These are phyloP conservation scores for Gonioctena quinquepunctata DNA, from an alignment of 1,140 invertebrate genomes.

Conservation along the genomic window DNA sequence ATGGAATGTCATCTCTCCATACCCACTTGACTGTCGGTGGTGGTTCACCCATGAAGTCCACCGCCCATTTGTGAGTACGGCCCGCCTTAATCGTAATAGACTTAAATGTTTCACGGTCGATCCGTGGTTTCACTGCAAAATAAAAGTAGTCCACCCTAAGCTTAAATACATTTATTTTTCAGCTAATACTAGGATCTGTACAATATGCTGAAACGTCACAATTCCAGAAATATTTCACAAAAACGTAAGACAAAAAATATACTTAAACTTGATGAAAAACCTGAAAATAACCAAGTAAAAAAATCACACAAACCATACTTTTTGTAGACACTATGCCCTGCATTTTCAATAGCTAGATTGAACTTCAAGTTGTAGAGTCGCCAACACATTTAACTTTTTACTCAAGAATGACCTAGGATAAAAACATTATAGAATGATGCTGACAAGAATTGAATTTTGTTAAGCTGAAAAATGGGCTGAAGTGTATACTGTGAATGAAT, in stretches of 20 bases:
- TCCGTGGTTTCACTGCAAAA: constrained; percentile 75
- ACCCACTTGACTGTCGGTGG: constrained; percentile 84
- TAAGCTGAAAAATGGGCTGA: neutral
- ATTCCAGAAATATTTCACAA: constrained; percentile 34
- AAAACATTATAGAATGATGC: neutral
- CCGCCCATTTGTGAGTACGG: constrained; percentile 89
- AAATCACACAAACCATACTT: constrained; percentile 11
- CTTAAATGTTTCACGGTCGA: constrained; percentile 88
- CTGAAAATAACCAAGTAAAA: constrained; percentile 26
- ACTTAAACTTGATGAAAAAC: constrained; percentile 15
- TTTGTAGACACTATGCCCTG: constrained; percentile 4
- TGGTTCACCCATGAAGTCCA: constrained; percentile 89
- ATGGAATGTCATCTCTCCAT: constrained; percentile 80
- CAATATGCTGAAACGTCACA: constrained; percentile 39
- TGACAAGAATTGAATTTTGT: neutral
- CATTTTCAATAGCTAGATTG: no score
- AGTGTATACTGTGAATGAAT: constrained; percentile 1
- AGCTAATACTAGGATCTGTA: constrained; percentile 22
- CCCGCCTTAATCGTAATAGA: constrained; percentile 85
- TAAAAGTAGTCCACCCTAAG: constrained; percentile 11
- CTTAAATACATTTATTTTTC: constrained; percentile 1
- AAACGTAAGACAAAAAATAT: neutral
- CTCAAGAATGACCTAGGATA: neutral
- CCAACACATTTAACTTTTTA: neutral
- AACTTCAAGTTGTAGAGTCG: neutral